Base-by-base conservation (phyloP, 1,140 invertebrate genomes). In the Bombus breviceps region DNA sequence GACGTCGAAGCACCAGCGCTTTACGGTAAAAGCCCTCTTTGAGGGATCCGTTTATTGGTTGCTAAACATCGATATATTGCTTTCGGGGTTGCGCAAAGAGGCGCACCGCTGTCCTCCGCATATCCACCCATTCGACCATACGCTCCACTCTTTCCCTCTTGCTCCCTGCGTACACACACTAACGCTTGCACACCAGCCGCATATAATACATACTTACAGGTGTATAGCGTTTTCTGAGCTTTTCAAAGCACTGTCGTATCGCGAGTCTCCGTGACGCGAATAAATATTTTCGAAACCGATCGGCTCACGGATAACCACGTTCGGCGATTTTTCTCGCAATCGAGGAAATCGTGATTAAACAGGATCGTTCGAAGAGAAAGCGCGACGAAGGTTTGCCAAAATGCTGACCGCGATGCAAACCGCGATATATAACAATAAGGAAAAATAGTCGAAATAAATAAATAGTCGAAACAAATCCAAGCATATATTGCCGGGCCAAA, bases 61-160 rank as follows among this genome's bases (percentile, higher is more conserved):
- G 94, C 94, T 95, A 95, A 95, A 95, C 94, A 95, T 95, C 94
- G 92, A 95, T 95, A 95, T 94, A 95, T 95, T 95, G 94, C 94
- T 94, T 94, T 93, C 88, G 89, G 91, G 90, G 88, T 92, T 91
- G 91, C 91, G 91, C 92, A 93, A 94, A 94, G 92, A 93, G 93
- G 86, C 85, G 89, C 88, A 53, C 47, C 47, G 66, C 81, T 91
- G 84, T 89, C 87, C 86, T 87, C 82, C 87, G 88, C 80, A 85
- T 87, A 91, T 91, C 77, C 76, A 86, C 76, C 86, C 64, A 81
- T 84, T 64, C 73, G 74, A 69, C 83, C 86, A 90, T 85, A 82
- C 78, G 59, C 86, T 82, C 53, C 73, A 64, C 73, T 89, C 88
- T 87, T 87, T 89, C 71, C 75, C 85, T 81, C 85, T 66, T 62